Evolutionary conservation across 2,113 vertebrate species (phyloP).

Genomic region (Entomyzon cyanotis): DNA sequence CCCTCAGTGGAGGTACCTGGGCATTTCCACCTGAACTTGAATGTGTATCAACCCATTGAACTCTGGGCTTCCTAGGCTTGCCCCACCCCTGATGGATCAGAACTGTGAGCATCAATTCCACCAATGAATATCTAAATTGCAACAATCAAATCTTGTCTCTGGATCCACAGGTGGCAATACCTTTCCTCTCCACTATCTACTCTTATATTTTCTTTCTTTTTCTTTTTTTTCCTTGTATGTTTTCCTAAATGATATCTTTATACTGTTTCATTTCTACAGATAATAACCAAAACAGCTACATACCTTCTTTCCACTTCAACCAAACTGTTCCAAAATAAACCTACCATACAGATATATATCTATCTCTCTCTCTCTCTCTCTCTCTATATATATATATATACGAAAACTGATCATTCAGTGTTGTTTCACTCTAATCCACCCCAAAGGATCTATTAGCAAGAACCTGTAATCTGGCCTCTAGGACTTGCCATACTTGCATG

Average conservation of each 20-base stretch:
- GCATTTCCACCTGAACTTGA: background rate
- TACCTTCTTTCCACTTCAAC: background rate
- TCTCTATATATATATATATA: background rate
- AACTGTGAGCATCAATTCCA: background rate
- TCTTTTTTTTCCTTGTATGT: background rate
- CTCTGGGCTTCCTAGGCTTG: background rate
- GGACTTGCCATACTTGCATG: background rate
- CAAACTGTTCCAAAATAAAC: background rate
- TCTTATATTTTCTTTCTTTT: background rate
- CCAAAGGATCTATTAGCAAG: background rate
- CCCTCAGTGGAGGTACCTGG: no score
- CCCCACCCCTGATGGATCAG: background rate
- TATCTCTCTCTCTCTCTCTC: rapidly evolving
- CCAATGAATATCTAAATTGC: background rate
- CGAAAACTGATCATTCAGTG: background rate
- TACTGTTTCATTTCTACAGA: background rate
- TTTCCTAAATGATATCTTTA: background rate
- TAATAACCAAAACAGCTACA: background rate
- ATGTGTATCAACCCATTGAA: background rate
- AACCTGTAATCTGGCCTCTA: background rate
- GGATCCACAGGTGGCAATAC: background rate
- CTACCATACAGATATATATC: background rate
- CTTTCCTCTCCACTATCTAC: background rate
- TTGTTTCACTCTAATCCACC: background rate
- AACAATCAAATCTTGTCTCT: background rate